Base-by-base conservation (phyloP, 2,888 invertebrate species). In the Monopis laevigella region DNA sequence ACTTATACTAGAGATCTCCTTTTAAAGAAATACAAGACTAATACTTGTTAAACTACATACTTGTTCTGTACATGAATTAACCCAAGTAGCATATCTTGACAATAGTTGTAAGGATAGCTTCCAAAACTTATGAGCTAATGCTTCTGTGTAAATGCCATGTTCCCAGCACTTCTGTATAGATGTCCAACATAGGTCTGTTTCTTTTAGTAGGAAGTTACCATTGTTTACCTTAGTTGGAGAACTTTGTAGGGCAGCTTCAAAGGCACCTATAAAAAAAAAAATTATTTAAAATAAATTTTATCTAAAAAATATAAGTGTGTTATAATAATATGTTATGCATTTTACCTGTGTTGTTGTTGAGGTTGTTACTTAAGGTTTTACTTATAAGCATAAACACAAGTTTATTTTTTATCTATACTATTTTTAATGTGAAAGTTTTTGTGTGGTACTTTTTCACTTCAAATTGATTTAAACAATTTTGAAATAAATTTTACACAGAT, bases 51-150 rank as follows among this genome's bases (percentile, higher is more conserved):
- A 7, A 21, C 24, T 21, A 8, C 5, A 21, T 7, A 21, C 8
- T 21, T 7, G 24, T 8, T 21, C 10, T 46, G 59, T 58, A 56
- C 80, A 68, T 49, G 62, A 68, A 21, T 65, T 68, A 40, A 86
- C 82, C 89, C 93, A 94, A n/a, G 84, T 85, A 7, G 85, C 80
- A 63, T 92, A 92, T 54, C 96, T 85, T 30, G 92, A 84, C 30
- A 94, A 59, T 27, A 97, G 80, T 74, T 96, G 92, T 45, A 97
- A 77, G 13, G 89, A 89, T 5, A 97, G 82, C 68, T 94, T 96
- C 86, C 93, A 93, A 72, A 97, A 95, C 60, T 91, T 90, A 58
- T 89, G 89, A 41, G 87, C 87, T 1, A 93, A 75, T 43, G 92
- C 88, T 16, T 86, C 80, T 39, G 98, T 84, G 64, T 88, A 96